A percentile compares a stretch with the other conserved stretches of the same genome.
Conservation (phyloP, 1,140 invertebrate species). For the Calliphora vicina region DNA sequence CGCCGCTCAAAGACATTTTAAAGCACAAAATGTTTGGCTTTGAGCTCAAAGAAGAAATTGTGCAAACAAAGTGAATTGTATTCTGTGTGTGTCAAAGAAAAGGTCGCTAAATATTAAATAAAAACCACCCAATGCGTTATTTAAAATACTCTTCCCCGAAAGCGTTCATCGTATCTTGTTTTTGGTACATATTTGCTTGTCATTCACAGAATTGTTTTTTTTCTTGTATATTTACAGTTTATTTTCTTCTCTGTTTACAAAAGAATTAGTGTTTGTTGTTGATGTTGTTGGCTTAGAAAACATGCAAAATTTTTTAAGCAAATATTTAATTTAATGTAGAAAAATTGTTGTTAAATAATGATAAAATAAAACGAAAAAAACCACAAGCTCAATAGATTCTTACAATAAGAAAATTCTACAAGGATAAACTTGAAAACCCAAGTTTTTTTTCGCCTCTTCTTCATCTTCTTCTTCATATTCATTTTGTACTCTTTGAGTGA, state of each 20-base stretch:
- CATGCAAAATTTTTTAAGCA: background rate
- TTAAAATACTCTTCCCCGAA: too few species aligned
- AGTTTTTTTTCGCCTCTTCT: background rate
- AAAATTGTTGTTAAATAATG: background rate
- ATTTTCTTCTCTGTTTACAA: background rate
- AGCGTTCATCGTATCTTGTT: too few species aligned
- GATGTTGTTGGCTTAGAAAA: background rate
- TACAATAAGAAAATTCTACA: conserved; percentile 6
- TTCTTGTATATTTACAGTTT: background rate
- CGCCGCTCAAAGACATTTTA: background rate
- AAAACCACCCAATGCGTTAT: background rate
- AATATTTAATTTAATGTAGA: background rate
- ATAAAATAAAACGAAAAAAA: background rate
- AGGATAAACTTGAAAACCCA: conserved; percentile 1
- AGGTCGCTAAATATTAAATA: background rate
- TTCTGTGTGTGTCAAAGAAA: background rate
- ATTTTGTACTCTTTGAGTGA: background rate
- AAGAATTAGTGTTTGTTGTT: background rate
- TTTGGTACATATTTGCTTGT: too few species aligned
- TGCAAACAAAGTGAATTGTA: background rate
- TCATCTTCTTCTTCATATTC: background rate
- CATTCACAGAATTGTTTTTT: background rate
- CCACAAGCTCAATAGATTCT: background rate
- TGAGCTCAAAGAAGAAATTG: background rate
- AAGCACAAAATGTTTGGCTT: background rate